Evolutionary conservation across 2,797 vertebrate species (phyloP).

Genomic region (Dromococcyx pavoninus): DNA sequence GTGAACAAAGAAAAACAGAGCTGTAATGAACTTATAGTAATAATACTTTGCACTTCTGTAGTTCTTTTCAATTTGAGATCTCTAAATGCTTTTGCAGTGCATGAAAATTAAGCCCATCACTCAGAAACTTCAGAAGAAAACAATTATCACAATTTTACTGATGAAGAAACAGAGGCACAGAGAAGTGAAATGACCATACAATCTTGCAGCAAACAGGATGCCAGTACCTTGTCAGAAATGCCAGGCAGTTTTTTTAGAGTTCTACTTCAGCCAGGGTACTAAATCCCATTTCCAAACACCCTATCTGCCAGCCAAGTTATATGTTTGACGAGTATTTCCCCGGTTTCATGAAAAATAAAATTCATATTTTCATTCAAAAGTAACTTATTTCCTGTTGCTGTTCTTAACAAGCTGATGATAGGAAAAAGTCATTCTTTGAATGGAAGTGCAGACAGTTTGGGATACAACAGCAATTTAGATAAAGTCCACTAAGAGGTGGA

Average conservation of each 20-base stretch:
- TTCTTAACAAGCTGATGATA: background rate
- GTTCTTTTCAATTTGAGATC: background rate
- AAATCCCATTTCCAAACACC: background rate
- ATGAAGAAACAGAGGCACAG: background rate
- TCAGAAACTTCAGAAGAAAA: background rate
- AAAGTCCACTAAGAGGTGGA: background rate
- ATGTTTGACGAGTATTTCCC: background rate
- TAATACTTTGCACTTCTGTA: background rate
- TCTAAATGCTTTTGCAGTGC: background rate
- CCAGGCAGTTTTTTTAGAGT: background rate
- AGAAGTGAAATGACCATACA: background rate
- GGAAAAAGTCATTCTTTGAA: background rate
- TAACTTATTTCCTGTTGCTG: background rate
- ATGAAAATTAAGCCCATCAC: background rate
- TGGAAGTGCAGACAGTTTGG: background rate
- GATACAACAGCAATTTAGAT: background rate
- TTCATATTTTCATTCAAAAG: background rate
- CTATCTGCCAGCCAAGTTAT: background rate
- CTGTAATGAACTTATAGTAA: conserved; percentile 11
- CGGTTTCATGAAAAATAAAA: background rate
- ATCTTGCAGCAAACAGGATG: background rate
- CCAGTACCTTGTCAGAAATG: background rate
- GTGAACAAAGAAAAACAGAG: conserved; percentile 36
- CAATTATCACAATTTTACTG: background rate
- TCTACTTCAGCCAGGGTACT: background rate